phyloP scores from a whole-genome alignment of 2,888 invertebrate genomes.

The Luperina nickerlii region DNA sequence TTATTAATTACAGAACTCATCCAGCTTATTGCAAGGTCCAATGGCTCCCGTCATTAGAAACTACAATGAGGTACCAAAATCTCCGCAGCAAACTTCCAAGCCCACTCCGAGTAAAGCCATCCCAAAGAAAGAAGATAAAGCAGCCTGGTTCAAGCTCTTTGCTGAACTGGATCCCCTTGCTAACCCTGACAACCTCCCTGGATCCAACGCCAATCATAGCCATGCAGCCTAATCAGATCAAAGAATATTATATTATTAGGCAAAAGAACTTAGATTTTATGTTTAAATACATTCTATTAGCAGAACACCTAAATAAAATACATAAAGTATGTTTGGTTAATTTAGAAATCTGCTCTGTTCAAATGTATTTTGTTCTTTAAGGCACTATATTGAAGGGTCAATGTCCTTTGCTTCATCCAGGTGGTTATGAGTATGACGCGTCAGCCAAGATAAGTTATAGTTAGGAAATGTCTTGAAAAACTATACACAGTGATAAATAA shows the following conservation, averaged over 20 bases:
- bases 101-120: conserved; percentile 67
- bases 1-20: conserved; percentile 74
- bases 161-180: conserved; percentile 97
- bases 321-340: conserved; percentile 13
- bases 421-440: neutral
- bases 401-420: neutral
- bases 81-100: conserved; percentile 66
- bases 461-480: conserved; percentile 30
- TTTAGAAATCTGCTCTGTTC: neutral
- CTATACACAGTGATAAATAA: conserved; percentile 57
- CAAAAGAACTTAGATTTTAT: conserved; percentile 38
- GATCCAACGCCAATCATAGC: conserved; percentile 86
- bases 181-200: conserved; percentile 93
- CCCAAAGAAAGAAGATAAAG: conserved; percentile 89
- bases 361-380: neutral
- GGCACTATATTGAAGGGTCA: conserved; percentile 7
- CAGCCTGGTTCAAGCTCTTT: conserved; percentile 96
- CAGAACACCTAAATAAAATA: conserved; percentile 9
- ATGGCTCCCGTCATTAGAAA: conserved; percentile 71
- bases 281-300: conserved; percentile 16
- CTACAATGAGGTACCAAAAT: conserved; percentile 64
- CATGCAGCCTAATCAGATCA: conserved; percentile 84
- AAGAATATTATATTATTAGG: conserved; percentile 4
- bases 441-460: neutral
- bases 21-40: conserved; percentile 74